These are phyloP conservation scores for Heterochromis multidens DNA, from an alignment of 2,113 vertebrate genomes.

Conservation along the genomic window DNA sequence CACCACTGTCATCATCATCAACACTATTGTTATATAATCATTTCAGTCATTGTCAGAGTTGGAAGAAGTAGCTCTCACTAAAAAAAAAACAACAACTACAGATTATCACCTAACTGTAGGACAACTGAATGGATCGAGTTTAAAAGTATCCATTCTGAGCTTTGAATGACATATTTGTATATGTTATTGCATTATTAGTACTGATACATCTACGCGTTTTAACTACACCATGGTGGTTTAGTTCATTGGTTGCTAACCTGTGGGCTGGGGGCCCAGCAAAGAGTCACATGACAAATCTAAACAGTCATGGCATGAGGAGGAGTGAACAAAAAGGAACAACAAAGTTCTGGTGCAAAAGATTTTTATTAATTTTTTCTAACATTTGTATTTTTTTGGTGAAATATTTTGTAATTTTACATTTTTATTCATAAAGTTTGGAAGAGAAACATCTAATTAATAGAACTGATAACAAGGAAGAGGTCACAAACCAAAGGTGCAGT, in stretches of 20 bases:
- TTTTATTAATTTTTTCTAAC: no score
- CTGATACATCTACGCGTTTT: not conserved
- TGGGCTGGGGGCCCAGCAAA: no score
- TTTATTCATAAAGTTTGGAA: not conserved
- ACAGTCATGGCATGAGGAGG: not conserved
- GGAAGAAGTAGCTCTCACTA: not conserved
- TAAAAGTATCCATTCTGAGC: not conserved
- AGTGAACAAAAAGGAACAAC: not conserved
- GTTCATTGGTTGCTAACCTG: not conserved
- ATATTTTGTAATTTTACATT: not conserved
- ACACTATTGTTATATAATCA: not conserved
- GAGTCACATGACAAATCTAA: not conserved
- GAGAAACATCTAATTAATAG: not conserved
- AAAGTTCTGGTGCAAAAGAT: no score
- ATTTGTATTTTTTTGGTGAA: not conserved
- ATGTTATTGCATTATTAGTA: rapidly evolving
- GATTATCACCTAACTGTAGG: not conserved
- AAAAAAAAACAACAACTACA: not conserved
- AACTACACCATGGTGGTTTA: not conserved
- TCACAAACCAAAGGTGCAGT: not conserved
- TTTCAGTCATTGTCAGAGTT: not conserved
- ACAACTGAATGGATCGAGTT: not conserved
- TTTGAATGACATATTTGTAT: not conserved
- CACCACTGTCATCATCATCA: no score
- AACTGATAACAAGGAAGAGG: not conserved